These are phyloP conservation scores for Platycnemis pennipes DNA, from an alignment of 2,888 invertebrate species.

Conservation along the genomic window DNA sequence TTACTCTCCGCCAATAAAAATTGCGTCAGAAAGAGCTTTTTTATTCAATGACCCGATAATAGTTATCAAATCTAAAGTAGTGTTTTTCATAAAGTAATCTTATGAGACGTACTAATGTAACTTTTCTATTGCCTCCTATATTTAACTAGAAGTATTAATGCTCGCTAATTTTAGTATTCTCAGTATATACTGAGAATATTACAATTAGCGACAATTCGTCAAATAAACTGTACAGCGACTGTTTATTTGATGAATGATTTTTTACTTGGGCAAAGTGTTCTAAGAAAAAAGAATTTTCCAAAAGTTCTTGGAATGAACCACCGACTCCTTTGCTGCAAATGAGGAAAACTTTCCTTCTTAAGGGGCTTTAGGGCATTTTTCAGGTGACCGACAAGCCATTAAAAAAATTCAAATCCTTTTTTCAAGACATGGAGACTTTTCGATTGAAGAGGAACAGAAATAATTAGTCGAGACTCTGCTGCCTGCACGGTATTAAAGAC, in stretches of 20 bases:
- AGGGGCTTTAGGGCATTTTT: neutral
- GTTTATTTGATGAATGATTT: neutral
- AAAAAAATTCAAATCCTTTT: neutral
- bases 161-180: neutral
- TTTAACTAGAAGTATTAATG: neutral
- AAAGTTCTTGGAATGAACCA: neutral
- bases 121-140: no score
- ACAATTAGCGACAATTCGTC: neutral
- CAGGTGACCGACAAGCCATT: neutral
- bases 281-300: neutral
- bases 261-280: neutral
- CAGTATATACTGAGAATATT: neutral
- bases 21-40: no score
- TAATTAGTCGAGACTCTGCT: neutral
- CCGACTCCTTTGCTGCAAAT: neutral
- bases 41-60: no score
- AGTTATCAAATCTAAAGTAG: no score
- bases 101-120: no score
- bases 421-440: neutral
- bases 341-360: neutral
- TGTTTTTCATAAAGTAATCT: no score
- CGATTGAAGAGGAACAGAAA: neutral
- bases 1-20: no score
- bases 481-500: neutral
- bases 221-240: no score